Conservation (phyloP, 2,797 vertebrate species). For the Chromobotia macracanthus region DNA sequence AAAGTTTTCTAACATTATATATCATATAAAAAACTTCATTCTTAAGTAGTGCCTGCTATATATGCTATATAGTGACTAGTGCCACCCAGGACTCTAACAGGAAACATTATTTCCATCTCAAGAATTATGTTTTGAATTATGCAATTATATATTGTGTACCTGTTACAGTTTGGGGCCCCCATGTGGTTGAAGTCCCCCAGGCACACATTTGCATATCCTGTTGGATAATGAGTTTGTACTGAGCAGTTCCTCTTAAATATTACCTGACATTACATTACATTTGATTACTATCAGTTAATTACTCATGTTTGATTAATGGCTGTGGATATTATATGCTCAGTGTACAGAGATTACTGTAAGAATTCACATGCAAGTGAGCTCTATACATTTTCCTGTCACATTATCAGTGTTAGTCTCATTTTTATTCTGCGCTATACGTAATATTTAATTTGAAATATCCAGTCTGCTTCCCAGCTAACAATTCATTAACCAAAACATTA, state of each 20-base stretch:
- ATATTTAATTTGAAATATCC: background rate
- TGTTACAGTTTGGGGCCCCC: constrained; percentile 1
- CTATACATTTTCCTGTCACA: background rate
- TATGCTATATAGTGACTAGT: too few species aligned
- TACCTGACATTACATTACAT: background rate
- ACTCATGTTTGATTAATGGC: too few species aligned
- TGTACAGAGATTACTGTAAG: too few species aligned
- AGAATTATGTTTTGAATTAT: too few species aligned
- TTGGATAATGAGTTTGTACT: background rate
- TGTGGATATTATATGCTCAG: too few species aligned
- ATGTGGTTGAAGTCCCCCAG: background rate
- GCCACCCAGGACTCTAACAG: background rate
- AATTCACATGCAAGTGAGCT: background rate
- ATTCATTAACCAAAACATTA: too few species aligned
- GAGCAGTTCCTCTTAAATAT: background rate
- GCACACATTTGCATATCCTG: background rate
- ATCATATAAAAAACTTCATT: too few species aligned
- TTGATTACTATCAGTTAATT: background rate
- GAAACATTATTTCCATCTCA: background rate
- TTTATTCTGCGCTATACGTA: background rate
- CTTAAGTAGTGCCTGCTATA: too few species aligned
- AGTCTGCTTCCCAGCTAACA: too few species aligned
- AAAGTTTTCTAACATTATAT: too few species aligned
- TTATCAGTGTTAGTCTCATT: background rate
- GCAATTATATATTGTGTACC: background rate